Conservation (phyloP, 2,888 invertebrate genomes). For the Mesopsocus fuscifrons region DNA sequence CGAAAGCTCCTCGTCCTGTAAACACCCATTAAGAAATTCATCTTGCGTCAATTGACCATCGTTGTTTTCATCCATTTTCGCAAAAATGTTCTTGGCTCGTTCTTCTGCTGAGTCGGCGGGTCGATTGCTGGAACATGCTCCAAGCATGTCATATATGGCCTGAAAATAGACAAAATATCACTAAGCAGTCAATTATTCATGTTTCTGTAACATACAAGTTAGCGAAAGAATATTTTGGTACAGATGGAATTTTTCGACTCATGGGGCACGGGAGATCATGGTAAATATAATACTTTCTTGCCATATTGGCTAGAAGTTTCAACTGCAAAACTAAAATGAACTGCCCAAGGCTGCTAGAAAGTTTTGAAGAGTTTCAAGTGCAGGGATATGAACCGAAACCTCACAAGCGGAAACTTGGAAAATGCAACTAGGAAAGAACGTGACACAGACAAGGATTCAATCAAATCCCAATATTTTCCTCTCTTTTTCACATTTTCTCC, state of each 20-base stretch:
- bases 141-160: conserved; percentile 99
- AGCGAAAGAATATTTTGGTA: conserved; percentile 1
- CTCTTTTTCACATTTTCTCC: too few relatives aligned
- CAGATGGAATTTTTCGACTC: too few relatives aligned
- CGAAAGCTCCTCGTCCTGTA: conserved; percentile 88
- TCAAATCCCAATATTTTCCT: too few relatives aligned
- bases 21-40: conserved; percentile 93
- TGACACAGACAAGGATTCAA: too few relatives aligned
- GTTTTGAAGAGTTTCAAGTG: too few relatives aligned
- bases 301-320: too few relatives aligned
- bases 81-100: conserved; percentile 96
- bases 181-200: conserved; percentile 7
- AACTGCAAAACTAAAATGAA: too few relatives aligned
- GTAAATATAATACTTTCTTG: neutral
- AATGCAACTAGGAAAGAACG: too few relatives aligned
- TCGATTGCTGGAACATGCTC: conserved; percentile 87
- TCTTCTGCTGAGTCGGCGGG: conserved; percentile 94
- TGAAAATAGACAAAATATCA: conserved; percentile 28
- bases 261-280: neutral
- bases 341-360: too few relatives aligned
- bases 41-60: conserved; percentile 96
- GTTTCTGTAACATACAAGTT: neutral
- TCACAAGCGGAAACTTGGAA: too few relatives aligned
- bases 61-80: conserved; percentile 98
- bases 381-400: too few relatives aligned